Evolutionary conservation across 2,888 invertebrate species (phyloP).

Genomic region (Suillia variegata): DNA sequence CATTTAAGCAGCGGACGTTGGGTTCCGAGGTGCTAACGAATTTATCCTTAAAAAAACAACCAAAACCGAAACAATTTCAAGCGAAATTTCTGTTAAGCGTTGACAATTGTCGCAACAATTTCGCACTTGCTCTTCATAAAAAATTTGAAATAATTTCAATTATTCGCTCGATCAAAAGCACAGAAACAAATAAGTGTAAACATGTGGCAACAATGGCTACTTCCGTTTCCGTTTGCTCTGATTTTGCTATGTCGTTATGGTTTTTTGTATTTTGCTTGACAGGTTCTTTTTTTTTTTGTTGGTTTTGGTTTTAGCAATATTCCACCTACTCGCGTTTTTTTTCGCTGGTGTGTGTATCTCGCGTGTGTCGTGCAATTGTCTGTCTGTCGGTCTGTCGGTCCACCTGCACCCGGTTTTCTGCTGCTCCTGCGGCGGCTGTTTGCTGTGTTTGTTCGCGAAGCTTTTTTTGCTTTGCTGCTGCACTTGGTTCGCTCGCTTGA

Average conservation of each 20-base stretch:
- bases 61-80: conserved; percentile 5
- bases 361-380: too few species aligned
- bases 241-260: background rate
- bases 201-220: too few species aligned
- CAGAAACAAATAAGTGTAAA: too few species aligned
- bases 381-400: too few species aligned
- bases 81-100: too few species aligned
- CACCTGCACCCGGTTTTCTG: conserved; percentile 22
- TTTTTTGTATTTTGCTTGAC: conserved; percentile 4
- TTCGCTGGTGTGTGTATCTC: conserved; percentile 27
- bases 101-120: too few species aligned
- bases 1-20: conserved; percentile 61
- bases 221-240: background rate
- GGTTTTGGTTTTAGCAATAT: background rate
- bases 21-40: conserved; percentile 23
- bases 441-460: background rate
- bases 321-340: conserved; percentile 31
- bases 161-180: too few species aligned
- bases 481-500: conserved; percentile 21
- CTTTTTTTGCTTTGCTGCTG: conserved; percentile 9
- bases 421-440: conserved; percentile 13
- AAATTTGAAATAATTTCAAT: too few species aligned
- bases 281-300: conserved; percentile 16
- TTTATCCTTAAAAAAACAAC: too few species aligned
- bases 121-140: too few species aligned